Evolutionary conservation across 2,888 invertebrate species (phyloP), one percentile per base, ranked within the genome.

Genomic region (Meta bourneti): DNA sequence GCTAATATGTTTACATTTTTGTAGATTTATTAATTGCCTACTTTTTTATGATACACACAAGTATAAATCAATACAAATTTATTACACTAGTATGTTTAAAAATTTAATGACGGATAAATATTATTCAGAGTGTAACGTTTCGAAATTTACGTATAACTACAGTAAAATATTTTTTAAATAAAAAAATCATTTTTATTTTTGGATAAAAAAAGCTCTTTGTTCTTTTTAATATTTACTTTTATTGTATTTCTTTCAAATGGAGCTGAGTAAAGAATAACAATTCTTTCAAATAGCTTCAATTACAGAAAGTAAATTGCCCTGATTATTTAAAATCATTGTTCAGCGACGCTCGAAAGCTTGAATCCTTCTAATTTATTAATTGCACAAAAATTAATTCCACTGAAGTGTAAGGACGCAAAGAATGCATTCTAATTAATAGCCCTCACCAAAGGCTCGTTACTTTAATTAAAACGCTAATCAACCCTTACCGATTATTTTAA

Each of bases 401-500:
- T 34, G 34, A 9, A 48, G 16, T 54, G 16, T 52, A 84, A 52
- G 52, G 54, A 75, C 61, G 74, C 48, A 71, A 52, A 72, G 74
- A 84, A 34, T 52, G 54, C 61, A 54, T 54, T 84, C 84, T 75
- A 84, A 84, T 84, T 84, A 84, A 84, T 84, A 75, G 74, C 54
- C 54, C 54, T 48, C 61, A 54, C 84, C 84, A 34, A 79, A 79
- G 48, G 9, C 84, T 61, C 75, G 74, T 51, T 75, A 61, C 34
- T 84, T 84, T 84, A 84, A 84, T 84, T 84, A 84, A 84, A 84
- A n/a, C 84, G 84, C 84, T 84, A 84, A 84, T 84, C 84, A 84
- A 84, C 84, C 74, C 48, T 54, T 61, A 48, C 74, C 75, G 84
- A 84, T 84, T 84, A 84, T 84, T 84, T 84, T 84, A 84, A 84